Base-by-base conservation (phyloP, 2,888 invertebrate species). In the Drosophila macrothrix region DNA sequence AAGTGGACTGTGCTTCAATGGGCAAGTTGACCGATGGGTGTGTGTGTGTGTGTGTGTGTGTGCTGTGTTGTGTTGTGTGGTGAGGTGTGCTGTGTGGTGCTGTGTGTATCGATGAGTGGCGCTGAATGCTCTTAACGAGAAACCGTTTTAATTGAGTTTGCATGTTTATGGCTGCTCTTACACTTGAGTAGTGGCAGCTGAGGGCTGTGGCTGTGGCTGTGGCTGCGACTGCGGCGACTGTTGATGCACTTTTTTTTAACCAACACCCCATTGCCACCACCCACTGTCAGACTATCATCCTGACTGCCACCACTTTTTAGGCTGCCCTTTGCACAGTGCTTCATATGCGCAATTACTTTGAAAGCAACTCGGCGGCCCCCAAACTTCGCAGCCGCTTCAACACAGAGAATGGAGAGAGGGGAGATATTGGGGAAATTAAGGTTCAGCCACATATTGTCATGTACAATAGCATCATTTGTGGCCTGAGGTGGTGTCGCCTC, bases 131-230 rank as follows among this genome's bases (percentile, higher is more conserved):
- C 85, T 82, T 83, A 85, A 90, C 91, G 87, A 91, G 89, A 90
- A 89, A 85, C 86, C 91, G 82, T 88, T 90, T 89, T 89, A 89
- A 89, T 89, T 90, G 89, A 89, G 90, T 89, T 89, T 89, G 90
- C 89, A 91, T 90, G 90, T 90, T 90, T 90, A 90, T 90, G 90
- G 90, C 90, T 89, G 85, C 88, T 67, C 83, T 84, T 88, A 82
- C 78, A 78, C 83, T 74, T 73, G 65, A 77, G 65, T 77, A 71
- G 50, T 58, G 69, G 67, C 68, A 49, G 64, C 52, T 25, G 25
- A 50, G 35, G 28, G 28, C 28, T 25, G 61, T 41, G 65, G 54
- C 59, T 19, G 31, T 31, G 28, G 12, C 28, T 25, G 61, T 41
- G 39, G 33, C 67, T 25, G 67, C 35, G 67, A 71, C 79, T 75